Evolutionary conservation across 1,140 invertebrate genomes (phyloP), one percentile per base, ranked within the genome.

Genomic region (Agrypnia vestita): DNA sequence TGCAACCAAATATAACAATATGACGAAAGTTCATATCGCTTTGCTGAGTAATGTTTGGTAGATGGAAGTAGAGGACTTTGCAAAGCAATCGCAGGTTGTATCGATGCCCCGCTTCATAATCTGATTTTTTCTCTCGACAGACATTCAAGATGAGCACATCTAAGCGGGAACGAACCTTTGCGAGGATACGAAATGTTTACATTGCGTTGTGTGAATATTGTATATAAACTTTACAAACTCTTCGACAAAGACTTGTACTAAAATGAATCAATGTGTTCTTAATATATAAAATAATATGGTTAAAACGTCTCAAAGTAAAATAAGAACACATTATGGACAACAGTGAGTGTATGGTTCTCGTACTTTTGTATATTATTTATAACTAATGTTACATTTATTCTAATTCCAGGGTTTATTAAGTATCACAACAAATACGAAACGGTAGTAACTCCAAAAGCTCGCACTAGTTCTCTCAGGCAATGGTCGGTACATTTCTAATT

Each of bases 41-140:
- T 35, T 35, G 25, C 25, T 56, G n/a, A 56, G 53, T 56, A 13
- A 56, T 15, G 53, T 56, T 56, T 56, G 53, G 53, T 56, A 9
- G 7, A 56, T 1, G 53, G 53, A 56, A 56, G 53, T 56, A 51
- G 49, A 51, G n/a, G n/a, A 17, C 7, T 56, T 56, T 56, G 53
- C 49, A 35, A 35, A 35, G 25, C 25, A 35, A 35, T 35, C 25
- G 25, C 25, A 35, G 25, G 25, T 35, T 35, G 25, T 35, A 17
- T 56, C 17, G n/a, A 21, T 62, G 10, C 25, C 61, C 61, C 61
- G 21, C 61, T 35, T 62, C 19, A 62, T 62, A 62, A 62, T 62
- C 61, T 62, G 61, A 62, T 62, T 62, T 62, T 53, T 53, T 62
- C 61, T 62, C 61, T 62, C 21, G 21, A 62, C 61, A 62, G 61